These are phyloP conservation scores for Sympetrum striolatum DNA, from an alignment of 2,888 invertebrate species.

Conservation along the genomic window DNA sequence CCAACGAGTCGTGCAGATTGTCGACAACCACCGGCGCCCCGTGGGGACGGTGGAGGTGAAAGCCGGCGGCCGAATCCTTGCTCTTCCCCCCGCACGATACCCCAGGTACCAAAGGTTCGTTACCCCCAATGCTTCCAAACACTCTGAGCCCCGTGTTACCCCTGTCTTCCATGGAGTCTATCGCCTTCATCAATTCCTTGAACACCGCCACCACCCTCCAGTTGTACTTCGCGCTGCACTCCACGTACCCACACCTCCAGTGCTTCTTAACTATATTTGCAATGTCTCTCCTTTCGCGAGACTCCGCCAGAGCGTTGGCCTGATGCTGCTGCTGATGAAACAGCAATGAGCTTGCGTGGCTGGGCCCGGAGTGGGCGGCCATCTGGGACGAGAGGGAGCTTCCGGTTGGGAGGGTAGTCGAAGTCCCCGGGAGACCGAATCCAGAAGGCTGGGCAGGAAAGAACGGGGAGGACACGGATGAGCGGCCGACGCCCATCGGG, in stretches of 20 bases:
- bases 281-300: constrained; percentile 72
- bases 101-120: background rate
- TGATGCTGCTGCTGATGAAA: constrained; percentile 25
- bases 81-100: background rate
- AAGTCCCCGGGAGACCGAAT: background rate
- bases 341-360: constrained; percentile 1
- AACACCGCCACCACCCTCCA: constrained; percentile 87
- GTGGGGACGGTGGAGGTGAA: background rate
- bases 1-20: constrained; percentile 19
- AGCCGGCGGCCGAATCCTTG: background rate
- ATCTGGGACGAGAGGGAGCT: background rate
- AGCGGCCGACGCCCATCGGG: background rate
- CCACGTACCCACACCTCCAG: constrained; percentile 94
- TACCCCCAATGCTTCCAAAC: background rate
- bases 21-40: background rate
- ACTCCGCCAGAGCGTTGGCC: constrained; percentile 15
- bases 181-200: constrained; percentile 80
- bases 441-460: background rate
- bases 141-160: background rate
- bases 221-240: constrained; percentile 94
- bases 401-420: background rate
- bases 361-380: background rate
- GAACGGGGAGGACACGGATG: background rate
- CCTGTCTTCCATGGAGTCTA: constrained; percentile 63
- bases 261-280: constrained; percentile 92